Conservation (phyloP, 2,113 vertebrate species). For the Pseudopodoces humilis region DNA sequence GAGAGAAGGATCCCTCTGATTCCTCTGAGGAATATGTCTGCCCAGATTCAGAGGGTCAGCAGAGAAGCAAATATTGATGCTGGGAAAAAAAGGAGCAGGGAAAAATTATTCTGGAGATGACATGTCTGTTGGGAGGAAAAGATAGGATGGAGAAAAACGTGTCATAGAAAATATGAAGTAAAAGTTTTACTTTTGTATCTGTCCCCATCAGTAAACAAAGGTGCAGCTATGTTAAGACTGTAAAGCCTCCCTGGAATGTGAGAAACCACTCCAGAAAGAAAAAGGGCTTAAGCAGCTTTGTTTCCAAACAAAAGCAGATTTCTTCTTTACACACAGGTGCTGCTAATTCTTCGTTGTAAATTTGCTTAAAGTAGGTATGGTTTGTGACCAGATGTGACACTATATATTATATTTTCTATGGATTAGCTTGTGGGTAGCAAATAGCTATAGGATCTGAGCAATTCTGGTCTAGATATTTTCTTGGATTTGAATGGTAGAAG, state of each 20-base stretch:
- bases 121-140: neutral
- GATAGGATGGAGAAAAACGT: neutral
- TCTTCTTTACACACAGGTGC: neutral
- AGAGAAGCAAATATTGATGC: neutral
- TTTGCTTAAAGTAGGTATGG: neutral
- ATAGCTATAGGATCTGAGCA: neutral
- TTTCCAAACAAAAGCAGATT: neutral
- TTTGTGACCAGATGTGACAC: neutral
- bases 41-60: neutral
- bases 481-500: neutral
- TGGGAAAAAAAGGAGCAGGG: neutral
- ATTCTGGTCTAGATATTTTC: neutral
- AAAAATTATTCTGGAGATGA: neutral
- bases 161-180: too few species aligned
- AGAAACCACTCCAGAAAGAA: neutral
- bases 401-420: fast-evolving
- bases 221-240: neutral
- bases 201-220: neutral
- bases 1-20: neutral
- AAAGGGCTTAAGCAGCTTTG: neutral
- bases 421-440: neutral
- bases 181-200: too few species aligned
- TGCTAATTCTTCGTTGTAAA: neutral
- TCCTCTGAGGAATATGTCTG: neutral
- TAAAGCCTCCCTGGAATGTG: neutral